phyloP scores from a whole-genome alignment of 2,888 invertebrate species.

The Pemphredon lugubris region DNA sequence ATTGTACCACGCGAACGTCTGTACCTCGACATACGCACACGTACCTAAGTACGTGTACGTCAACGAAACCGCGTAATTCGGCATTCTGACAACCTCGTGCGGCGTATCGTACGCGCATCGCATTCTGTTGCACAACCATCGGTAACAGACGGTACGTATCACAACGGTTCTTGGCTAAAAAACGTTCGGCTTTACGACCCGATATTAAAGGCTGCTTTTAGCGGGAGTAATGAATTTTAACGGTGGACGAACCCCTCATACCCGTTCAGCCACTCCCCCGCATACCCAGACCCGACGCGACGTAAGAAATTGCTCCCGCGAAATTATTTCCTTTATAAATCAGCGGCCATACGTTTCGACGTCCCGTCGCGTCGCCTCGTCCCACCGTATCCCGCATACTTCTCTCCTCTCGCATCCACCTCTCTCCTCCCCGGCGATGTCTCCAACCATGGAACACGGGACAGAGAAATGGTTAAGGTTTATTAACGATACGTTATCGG shows the following conservation, averaged over 20 bases:
- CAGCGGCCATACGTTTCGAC: conserved; percentile 76
- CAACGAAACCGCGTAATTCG: conserved; percentile 24
- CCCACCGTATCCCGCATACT: conserved; percentile 60
- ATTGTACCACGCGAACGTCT: conserved; percentile 41
- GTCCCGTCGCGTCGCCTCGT: too few species aligned
- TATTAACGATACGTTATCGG: conserved; percentile 64
- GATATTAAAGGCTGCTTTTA: conserved; percentile 71
- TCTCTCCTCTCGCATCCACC: conserved; percentile 16
- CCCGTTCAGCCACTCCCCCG: conserved; percentile 38
- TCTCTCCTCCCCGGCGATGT: conserved; percentile 35
- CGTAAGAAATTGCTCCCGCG: conserved; percentile 74
- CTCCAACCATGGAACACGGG: conserved; percentile 38
- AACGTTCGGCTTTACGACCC: conserved; percentile 45
- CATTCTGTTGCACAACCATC: too few species aligned
- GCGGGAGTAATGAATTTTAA: conserved; percentile 72
- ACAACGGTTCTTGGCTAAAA: conserved; percentile 22
- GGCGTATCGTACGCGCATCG: too few species aligned
- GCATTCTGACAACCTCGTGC: conserved; percentile 25
- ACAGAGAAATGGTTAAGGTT: conserved; percentile 59
- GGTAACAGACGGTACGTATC: too few species aligned
- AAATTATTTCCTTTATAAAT: conserved; percentile 80
- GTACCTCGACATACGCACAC: conserved; percentile 32
- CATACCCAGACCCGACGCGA: too few species aligned
- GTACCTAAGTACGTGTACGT: background rate
- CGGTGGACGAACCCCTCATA: conserved; percentile 55